phyloP scores from a whole-genome alignment of 2,888 invertebrate species.

The Dynastes grantii region DNA sequence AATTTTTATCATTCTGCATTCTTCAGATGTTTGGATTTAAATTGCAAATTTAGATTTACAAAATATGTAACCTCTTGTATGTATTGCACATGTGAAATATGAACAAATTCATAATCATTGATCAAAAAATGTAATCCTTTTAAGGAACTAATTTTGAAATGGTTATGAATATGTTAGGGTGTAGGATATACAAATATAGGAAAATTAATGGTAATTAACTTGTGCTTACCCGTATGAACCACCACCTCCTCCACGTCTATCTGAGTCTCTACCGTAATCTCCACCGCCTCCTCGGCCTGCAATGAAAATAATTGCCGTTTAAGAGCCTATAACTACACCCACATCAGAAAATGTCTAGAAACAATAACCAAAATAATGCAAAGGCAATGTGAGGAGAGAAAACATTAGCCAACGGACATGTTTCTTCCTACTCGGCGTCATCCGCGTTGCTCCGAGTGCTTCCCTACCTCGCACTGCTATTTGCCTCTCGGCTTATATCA shows the following conservation, averaged over 20 bases:
- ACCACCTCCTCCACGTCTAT: constrained; percentile 74
- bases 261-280: constrained; percentile 73
- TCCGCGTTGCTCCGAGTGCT: too few species aligned
- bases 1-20: constrained; percentile 3
- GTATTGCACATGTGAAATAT: constrained; percentile 39
- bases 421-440: too few species aligned
- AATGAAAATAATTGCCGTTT: constrained; percentile 63
- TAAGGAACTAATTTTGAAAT: background rate
- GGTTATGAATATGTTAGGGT: constrained; percentile 35
- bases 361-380: too few species aligned
- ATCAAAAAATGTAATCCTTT: background rate
- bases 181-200: constrained; percentile 13
- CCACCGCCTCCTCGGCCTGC: constrained; percentile 67
- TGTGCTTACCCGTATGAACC: constrained; percentile 76
- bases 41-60: background rate
- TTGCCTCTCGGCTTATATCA: too few species aligned
- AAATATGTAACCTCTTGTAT: constrained; percentile 5
- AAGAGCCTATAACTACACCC: too few species aligned
- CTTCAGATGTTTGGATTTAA: background rate
- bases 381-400: too few species aligned
- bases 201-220: constrained; percentile 12
- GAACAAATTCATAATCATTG: constrained; percentile 39
- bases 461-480: too few species aligned
- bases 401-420: too few species aligned
- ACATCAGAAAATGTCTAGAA: too few species aligned